phyloP scores from a whole-genome alignment of 2,113 vertebrate genomes.

The Nycticryphes semicollaris region DNA sequence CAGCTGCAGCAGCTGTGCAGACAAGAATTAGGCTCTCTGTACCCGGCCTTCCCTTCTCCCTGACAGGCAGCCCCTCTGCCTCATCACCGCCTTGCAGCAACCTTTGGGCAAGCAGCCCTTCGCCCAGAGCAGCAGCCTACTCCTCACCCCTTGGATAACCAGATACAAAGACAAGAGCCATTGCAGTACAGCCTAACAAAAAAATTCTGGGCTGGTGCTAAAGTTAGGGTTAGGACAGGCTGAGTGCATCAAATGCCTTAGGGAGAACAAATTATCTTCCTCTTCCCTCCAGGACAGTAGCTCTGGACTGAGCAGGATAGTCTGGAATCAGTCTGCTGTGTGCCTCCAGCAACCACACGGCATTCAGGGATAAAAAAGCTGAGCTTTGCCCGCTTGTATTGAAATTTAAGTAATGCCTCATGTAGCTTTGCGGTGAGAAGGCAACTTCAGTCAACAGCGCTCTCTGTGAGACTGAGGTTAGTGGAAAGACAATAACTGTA shows the following conservation, averaged over 20 bases:
- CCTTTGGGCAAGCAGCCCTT: neutral
- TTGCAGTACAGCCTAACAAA: neutral
- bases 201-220: neutral
- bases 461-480: conserved; percentile 9
- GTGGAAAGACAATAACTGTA: conserved; percentile 32
- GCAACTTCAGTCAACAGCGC: conserved; percentile 32
- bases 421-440: conserved; percentile 23
- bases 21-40: neutral
- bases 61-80: neutral
- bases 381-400: neutral
- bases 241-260: neutral
- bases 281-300: neutral
- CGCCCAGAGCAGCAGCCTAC: neutral
- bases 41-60: neutral
- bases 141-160: neutral
- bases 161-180: neutral
- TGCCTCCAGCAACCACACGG: neutral
- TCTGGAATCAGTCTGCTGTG: neutral
- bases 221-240: neutral
- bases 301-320: neutral
- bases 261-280: neutral
- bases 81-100: neutral
- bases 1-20: neutral
- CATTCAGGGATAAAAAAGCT: neutral
- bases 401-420: conserved; percentile 20